Evolutionary conservation across 2,797 vertebrate species (phyloP), one percentile per base, ranked within the genome.

Genomic region (Lindbergichthys nudifrons): DNA sequence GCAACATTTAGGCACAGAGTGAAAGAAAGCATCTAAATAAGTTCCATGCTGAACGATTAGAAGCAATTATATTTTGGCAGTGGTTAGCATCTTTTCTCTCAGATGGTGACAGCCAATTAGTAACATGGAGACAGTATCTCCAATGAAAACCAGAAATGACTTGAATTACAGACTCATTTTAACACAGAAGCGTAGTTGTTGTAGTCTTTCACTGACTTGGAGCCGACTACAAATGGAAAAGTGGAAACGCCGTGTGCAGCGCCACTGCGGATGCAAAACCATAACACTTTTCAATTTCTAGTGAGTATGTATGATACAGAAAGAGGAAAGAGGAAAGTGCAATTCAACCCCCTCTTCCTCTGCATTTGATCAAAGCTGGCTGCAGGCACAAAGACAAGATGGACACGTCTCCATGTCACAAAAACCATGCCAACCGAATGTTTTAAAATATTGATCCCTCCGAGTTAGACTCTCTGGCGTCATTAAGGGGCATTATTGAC

Each of bases 51-150:
- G 52, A 73, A 75, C 48, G 9, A 58, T 73, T 65, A 50, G 66
- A 70, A 11, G 77, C 57, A 81, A 79, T 89, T 82, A 82, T 86
- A 64, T 79, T 73, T 67, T 70, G 66, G 67, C 70, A 83, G 83
- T 21, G 12, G 32, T 65, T 78, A 76, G 70, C 75, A 80, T 86
- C 78, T 81, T 65, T 75, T 80, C 59, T 42, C 43, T 84, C 73
- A 80, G 73, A 86, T 51, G 70, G 62, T 81, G 80, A 72, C 68
- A 77, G 74, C 80, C 83, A 87, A 87, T 91, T 87, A 89, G 84
- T 30, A 48, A 42, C 54, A 71, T 66, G 60, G 73, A 75, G 83
- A 85, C 61, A 50, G 19, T 61, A 79, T 80, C 73, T 52, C 61
- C 41, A 80, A 85, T 62, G 57, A 85, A 87, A 54, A 85, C 47